Base-by-base conservation (phyloP, 2,888 invertebrate species). In the Drosophila yooni region DNA sequence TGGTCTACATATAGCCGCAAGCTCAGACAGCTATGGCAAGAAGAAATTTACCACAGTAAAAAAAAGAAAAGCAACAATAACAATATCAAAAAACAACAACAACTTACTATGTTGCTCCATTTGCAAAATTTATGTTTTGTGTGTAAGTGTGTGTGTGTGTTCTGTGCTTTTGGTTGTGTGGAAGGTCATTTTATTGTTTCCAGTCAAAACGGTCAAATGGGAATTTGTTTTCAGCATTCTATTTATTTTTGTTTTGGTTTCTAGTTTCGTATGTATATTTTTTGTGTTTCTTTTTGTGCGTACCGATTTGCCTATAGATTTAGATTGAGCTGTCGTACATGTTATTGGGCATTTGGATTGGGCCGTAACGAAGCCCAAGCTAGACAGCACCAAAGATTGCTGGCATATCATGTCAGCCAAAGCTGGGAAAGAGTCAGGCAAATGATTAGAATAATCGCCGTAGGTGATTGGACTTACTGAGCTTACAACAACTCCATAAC, bases 401-500 rank as follows among this genome's bases (percentile, higher is more conserved):
- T 36, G 58, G 54, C 61, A 38, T 81, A 78, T 80, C 79, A 68
- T 46, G 70, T 56, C 52, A 64, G 63, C 36, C 33, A 53, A 59
- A 25, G 58, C 51, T 70, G 8, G 54, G 38, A 36, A n/a, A 69
- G 34, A 36, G 70, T 76, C 69, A 71, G 57, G 62, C 69, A 56
- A 90, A 79, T 88, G 89, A 90, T 89, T 79, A 78, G 91, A 89
- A 89, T 90, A 88, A 91, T 84, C 76, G 89, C 85, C 70, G 51
- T 59, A 80, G 89, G 78, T 89, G 74, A 84, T 76, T 74, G 15
- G 71, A 78, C 89, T 88, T 74, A 40, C 65, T 67, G 40, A 69
- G 56, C 69, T 81, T 66, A 67, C 63, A 59, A 25, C 34, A 25
- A 36, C 54, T 34, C 25, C 18, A 59, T 38, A 58, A 70, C 40